These are phyloP conservation scores for Atrichornis clamosus DNA, from an alignment of 2,113 vertebrate species.

Conservation along the genomic window DNA sequence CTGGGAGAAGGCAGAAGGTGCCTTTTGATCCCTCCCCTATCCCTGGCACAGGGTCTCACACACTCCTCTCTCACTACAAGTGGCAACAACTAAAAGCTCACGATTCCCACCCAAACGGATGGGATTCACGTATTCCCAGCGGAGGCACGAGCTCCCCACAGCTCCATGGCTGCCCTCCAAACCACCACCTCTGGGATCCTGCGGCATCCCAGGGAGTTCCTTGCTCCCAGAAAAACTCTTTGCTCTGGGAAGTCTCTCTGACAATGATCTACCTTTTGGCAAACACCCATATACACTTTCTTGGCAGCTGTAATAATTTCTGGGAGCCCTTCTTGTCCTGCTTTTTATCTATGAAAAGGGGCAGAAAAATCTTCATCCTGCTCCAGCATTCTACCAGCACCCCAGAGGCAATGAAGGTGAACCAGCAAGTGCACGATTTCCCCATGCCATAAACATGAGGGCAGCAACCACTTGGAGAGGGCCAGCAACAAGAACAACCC, in stretches of 20 bases:
- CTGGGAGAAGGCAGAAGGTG: background rate
- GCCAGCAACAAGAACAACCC: accelerated
- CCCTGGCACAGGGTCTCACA: background rate
- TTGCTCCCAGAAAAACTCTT: background rate
- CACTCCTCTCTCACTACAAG: accelerated
- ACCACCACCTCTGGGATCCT: accelerated
- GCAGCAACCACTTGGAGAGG: accelerated
- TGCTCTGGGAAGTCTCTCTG: background rate
- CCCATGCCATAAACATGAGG: accelerated
- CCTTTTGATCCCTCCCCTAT: background rate
- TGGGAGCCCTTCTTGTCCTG: background rate
- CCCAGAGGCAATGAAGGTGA: accelerated
- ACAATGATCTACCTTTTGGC: background rate
- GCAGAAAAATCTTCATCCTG: background rate
- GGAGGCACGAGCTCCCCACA: background rate
- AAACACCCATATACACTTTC: accelerated
- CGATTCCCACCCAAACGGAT: accelerated
- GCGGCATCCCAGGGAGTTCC: background rate
- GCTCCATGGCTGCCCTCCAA: background rate
- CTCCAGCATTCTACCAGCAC: background rate
- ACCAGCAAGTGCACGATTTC: background rate
- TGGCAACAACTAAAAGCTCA: accelerated
- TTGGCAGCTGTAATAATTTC: accelerated
- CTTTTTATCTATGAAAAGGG: background rate
- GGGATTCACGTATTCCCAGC: accelerated